phyloP scores from a whole-genome alignment of 2,888 invertebrate species.

The Drosophila tanythrix region DNA sequence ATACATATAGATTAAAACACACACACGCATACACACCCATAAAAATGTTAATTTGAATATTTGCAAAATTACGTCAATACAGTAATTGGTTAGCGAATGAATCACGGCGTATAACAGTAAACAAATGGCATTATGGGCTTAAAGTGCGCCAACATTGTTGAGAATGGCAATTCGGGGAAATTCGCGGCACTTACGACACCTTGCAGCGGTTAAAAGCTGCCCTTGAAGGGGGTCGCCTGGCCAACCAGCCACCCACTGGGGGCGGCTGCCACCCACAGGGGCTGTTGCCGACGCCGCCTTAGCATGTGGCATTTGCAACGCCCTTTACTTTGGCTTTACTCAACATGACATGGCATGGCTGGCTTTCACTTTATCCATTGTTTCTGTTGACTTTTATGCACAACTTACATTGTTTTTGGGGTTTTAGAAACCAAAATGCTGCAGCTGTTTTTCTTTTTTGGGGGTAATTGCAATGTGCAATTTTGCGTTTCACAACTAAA shows the following conservation, averaged over 20 bases:
- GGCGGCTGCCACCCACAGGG: slow-evolving; percentile 51
- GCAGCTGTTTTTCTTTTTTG: slow-evolving; percentile 17
- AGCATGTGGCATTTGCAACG: slow-evolving; percentile 64
- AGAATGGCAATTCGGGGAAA: slow-evolving; percentile 29
- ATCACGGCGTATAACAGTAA: slow-evolving; percentile 50
- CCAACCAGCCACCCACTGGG: slow-evolving; percentile 54
- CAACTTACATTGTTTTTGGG: slow-evolving; percentile 47
- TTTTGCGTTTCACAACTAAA: slow-evolving; percentile 30
- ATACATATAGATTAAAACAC: not conserved
- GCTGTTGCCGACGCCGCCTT: slow-evolving; percentile 22
- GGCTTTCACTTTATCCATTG: not conserved
- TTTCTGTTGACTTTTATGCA: slow-evolving; percentile 2
- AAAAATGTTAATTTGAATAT: slow-evolving; percentile 24
- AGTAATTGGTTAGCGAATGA: slow-evolving; percentile 41
- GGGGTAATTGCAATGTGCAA: slow-evolving; percentile 47
- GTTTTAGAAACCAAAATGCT: slow-evolving; percentile 35
- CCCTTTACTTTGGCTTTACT: slow-evolving; percentile 44
- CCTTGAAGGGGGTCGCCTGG: slow-evolving; percentile 66
- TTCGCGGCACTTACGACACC: slow-evolving; percentile 70
- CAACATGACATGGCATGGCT: slow-evolving; percentile 5
- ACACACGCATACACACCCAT: not conserved
- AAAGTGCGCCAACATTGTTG: slow-evolving; percentile 37
- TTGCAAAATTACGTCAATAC: slow-evolving; percentile 54
- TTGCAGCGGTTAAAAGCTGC: slow-evolving; percentile 54
- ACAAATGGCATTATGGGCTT: slow-evolving; percentile 34